Conservation (phyloP, 2,797 vertebrate genomes). For the Crax fasciolata region DNA sequence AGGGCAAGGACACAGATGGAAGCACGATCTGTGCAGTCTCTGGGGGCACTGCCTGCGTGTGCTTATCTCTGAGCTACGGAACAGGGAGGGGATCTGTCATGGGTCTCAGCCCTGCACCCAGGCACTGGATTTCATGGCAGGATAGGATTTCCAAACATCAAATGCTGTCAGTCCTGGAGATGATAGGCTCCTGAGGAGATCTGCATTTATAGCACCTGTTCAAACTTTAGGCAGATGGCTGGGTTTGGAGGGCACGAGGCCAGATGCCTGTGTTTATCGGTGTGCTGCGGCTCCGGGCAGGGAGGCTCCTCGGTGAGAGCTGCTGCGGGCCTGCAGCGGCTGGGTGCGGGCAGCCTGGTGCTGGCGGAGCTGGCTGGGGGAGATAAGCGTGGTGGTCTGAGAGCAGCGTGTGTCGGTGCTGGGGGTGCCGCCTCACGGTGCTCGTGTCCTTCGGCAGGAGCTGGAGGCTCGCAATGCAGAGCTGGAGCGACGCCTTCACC, state of each 20-base stretch:
- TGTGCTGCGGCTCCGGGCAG: rapidly evolving
- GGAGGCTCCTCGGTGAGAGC: rapidly evolving
- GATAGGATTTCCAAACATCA: background rate
- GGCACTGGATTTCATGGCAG: background rate
- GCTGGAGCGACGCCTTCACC: conserved; percentile 88
- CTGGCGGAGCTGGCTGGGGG: background rate
- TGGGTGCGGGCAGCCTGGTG: background rate
- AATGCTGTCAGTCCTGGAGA: background rate
- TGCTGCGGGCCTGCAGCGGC: background rate
- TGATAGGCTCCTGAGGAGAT: rapidly evolving
- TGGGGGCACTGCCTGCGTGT: background rate
- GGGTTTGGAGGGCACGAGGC: background rate
- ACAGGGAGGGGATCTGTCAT: background rate
- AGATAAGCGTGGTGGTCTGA: background rate
- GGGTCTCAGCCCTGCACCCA: rapidly evolving
- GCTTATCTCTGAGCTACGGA: background rate
- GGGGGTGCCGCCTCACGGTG: background rate
- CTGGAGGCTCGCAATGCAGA: conserved; percentile 89
- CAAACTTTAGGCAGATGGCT: background rate
- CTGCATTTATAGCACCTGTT: background rate
- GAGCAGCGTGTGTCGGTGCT: rapidly evolving
- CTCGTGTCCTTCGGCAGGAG: conserved; percentile 77
- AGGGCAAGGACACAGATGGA: background rate
- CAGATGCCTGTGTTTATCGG: rapidly evolving
- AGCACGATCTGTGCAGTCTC: background rate